Base-by-base conservation (phyloP, 2,113 vertebrate species). In the Suncus etruscus region DNA sequence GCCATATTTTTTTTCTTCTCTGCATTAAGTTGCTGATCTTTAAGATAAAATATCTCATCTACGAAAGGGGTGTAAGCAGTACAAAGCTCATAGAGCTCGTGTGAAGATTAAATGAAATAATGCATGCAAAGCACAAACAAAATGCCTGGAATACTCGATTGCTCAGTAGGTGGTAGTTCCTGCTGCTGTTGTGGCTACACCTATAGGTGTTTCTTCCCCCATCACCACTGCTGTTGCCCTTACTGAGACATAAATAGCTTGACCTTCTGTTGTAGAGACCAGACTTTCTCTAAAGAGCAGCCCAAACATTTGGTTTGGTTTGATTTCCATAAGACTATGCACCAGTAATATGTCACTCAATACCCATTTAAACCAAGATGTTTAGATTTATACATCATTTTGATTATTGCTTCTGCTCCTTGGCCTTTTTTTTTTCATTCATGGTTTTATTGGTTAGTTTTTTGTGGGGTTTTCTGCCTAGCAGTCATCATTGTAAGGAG, bases 371-470 rank as follows among this genome's bases (percentile, higher is more conserved):
- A 14, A 58, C 16, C 58, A 61, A 22, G 58, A 61, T 61, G 58
- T 61, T 61, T 61, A 83, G 88, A 61, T 61, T 16, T 86, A 70
- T 79, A 27, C 1, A 3, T 48, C 24, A 24, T 66, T 29, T 29
- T 25, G 65, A 66, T 29, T 11, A 8, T 29, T 66, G 7, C 65
- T 29, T 66, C 58, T 22, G 18, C 6, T 61, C 4, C 58, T 61
- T 61, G 20, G 20, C 39, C 83, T 86, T 91, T 58, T 83, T 82
- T 81, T 32, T 45, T n/a, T n/a, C n/a, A 72, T 48, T 63, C 48
- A 48, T 31, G 68, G n/a, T 51, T 87, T 83, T 85, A 20, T 61
- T 61, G 58, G 63, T 80, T 91, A 83, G 83, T 54, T 83, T 95
- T 76, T 39, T 32, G 70, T 79, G 81, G 75, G 50, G 20, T 86